These are phyloP conservation scores for Natator depressus DNA, from an alignment of 2,113 vertebrate genomes.

Conservation along the genomic window DNA sequence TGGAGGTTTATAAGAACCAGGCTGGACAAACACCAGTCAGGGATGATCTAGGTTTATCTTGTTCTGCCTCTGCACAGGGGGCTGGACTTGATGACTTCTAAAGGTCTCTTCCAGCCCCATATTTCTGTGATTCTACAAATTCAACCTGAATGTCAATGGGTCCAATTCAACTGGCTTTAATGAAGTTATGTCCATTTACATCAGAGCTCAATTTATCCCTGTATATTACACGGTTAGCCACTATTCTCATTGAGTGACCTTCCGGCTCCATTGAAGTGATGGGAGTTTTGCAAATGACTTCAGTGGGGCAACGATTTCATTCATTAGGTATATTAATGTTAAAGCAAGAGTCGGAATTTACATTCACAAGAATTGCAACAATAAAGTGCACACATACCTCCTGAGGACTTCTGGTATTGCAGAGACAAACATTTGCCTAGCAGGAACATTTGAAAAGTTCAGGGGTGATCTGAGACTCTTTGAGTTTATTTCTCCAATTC, in stretches of 20 bases:
- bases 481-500: not conserved
- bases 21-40: not conserved
- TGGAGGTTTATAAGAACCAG: not conserved
- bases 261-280: not conserved
- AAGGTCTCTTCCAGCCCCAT: too few relatives aligned
- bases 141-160: not conserved
- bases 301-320: not conserved
- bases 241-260: not conserved
- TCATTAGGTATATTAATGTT: not conserved
- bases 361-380: not conserved
- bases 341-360: not conserved
- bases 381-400: not conserved
- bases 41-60: not conserved
- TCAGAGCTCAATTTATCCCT: not conserved
- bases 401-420: not conserved
- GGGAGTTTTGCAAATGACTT: not conserved
- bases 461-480: not conserved
- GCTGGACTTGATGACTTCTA: not conserved
- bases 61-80: not conserved
- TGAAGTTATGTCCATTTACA: not conserved
- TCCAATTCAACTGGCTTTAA: not conserved
- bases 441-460: not conserved
- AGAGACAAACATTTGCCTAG: not conserved
- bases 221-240: not conserved
- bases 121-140: too few relatives aligned